A percentile compares a stretch with the other conserved stretches of the same genome.
phyloP scores from a whole-genome alignment of 2,797 vertebrate species.

The Urosaurus nigricauda region DNA sequence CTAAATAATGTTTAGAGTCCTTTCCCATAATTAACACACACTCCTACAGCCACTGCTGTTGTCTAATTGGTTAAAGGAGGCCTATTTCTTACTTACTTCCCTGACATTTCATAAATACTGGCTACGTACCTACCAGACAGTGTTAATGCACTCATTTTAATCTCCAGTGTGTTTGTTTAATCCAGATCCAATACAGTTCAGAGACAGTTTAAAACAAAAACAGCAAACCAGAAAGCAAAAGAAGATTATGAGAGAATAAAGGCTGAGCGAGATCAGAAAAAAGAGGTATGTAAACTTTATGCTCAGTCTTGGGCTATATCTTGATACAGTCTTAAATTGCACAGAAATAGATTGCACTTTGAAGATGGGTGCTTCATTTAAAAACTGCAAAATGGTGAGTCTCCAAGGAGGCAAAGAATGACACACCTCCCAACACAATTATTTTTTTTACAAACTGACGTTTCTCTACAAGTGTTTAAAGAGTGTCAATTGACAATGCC shows the following conservation, averaged over 20 bases:
- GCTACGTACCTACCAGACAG: not conserved
- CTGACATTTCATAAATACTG: not conserved
- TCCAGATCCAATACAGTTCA: slow-evolving; percentile 76
- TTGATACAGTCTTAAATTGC: not conserved
- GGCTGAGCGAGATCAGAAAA: slow-evolving; percentile 84
- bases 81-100: not conserved
- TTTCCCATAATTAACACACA: not conserved
- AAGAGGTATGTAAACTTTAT: slow-evolving; percentile 83
- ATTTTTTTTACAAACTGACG: no score
- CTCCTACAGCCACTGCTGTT: not conserved
- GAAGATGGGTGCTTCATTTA: no score
- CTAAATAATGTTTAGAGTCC: not conserved
- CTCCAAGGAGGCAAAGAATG: no score
- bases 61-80: not conserved
- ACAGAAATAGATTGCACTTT: not conserved
- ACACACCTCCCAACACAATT: no score
- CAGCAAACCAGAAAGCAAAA: slow-evolving; percentile 90
- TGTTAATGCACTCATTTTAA: slow-evolving; percentile 4
- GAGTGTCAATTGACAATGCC: no score
- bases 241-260: slow-evolving; percentile 88
- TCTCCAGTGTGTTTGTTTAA: slow-evolving; percentile 34
- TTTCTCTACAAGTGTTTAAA: no score
- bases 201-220: slow-evolving; percentile 85
- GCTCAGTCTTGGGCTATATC: not conserved
- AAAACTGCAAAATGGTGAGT: no score